Evolutionary conservation across 2,888 invertebrate genomes (phyloP), one percentile per base, ranked within the genome.

Genomic region (Matsumyia berberina): DNA sequence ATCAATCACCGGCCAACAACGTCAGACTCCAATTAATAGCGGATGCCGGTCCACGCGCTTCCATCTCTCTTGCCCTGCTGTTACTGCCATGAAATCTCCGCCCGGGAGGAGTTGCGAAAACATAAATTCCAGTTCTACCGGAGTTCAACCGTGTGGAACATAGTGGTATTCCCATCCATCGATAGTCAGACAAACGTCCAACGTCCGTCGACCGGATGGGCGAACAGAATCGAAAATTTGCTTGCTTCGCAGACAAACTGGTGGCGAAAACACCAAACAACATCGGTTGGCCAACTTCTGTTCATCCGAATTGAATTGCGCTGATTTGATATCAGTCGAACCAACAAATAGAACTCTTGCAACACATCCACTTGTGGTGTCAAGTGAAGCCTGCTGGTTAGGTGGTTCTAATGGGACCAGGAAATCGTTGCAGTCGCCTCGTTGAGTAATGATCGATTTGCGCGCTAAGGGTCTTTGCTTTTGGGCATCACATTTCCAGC

Each of bases 21-120:
- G 70, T 80, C 76, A 76, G 74, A 60, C 79, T 85, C 79, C 85
- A 85, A 85, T 85, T 85, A 85, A 85, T 85, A 85, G 85, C 85
- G 79, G 80, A 85, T 85, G 85, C 79, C 74, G 78, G 78, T 83
- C 83, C 83, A 83, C 78, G 78, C 73, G 85, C 46, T 85, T 35
- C 51, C 77, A 58, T 60, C 66, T 55, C 64, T 31, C 12, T 15
- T 31, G 19, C 24, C 19, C 44, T 57, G 49, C 8, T 24, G 24
- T 24, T 24, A 24, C 35, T 11, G 4, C n/a, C 55, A 51, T 64
- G 69, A 70, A 73, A 58, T 46, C 69, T 17, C 57, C 53, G 62
- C 33, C 69, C 83, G 83, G 73, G 73, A 79, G 62, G 73, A 83
- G 73, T 73, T 83, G 57, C 62, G 42, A 78, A 70, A 74, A 57